Percentiles rank a stretch among this genome's conserved stretches.
phyloP scores from a whole-genome alignment of 2,113 vertebrate species.

The Vidua macroura region DNA sequence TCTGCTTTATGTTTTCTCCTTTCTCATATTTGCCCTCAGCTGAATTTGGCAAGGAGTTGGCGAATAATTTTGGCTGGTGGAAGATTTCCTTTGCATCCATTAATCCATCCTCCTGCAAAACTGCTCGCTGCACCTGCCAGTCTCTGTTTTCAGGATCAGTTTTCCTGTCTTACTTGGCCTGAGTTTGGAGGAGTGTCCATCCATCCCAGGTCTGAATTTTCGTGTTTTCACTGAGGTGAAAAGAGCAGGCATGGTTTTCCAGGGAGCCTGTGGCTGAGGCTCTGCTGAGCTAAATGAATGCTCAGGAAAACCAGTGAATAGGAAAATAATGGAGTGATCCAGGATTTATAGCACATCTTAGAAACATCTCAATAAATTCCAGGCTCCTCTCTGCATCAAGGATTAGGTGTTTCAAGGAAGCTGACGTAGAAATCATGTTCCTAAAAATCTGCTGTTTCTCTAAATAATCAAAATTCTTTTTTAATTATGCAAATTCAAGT shows the following conservation, averaged over 20 bases:
- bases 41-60: not conserved
- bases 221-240: not conserved
- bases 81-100: not conserved
- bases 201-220: not conserved
- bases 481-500: conserved; percentile 69
- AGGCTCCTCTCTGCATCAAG: not conserved
- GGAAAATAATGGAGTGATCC: conserved; percentile 34
- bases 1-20: not conserved
- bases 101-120: not conserved
- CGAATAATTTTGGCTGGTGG: not conserved
- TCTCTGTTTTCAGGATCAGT: too few relatives aligned
- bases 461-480: conserved; percentile 53
- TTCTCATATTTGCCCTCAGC: not conserved
- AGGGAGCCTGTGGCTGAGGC: not conserved
- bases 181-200: not conserved
- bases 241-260: accelerated
- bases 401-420: not conserved
- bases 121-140: accelerated
- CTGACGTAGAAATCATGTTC: not conserved
- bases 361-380: conserved; percentile 36
- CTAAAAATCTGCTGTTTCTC: not conserved
- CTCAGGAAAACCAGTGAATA: conserved; percentile 42
- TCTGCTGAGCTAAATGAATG: not conserved
- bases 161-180: not conserved
- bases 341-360: conserved; percentile 48